Evolutionary conservation across 1,140 invertebrate species (phyloP), one percentile per base, ranked within the genome.

Genomic region (Carposina sasakii): DNA sequence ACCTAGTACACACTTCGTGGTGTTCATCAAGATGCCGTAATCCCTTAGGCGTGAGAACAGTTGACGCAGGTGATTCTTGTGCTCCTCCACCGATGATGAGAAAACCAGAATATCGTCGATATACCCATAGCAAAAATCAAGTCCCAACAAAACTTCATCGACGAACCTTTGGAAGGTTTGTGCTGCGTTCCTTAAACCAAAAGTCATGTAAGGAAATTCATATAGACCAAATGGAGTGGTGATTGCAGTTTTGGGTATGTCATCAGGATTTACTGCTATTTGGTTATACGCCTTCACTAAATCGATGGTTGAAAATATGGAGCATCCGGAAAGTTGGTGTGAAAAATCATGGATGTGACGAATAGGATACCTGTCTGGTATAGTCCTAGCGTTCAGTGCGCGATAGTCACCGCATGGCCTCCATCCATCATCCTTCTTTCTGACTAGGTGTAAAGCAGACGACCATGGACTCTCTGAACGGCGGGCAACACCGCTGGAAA

Each of bases 101-200:
- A 63, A 77, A 1, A 88, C 55, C 3, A 89, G 57, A 12, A 89
- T 75, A 48, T 88, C 88, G 54, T 89, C 88, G 0, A 89, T 39
- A 53, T 87, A 89, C 0, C 61, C 39, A 73, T 60, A 51, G 15
- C 28, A 54, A 44, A 76, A 86, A 28, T 66, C 57, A 6, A 76
- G 56, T 10, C 63, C 81, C 20, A 54, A 8, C 1, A 87, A 54
- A 1, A 86, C 64, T 21, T 73, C 39, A 56, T 86, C 70, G 41
- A 88, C 87, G 17, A 84, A 73, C 12, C 87, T 48, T 60, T 88
- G 82, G 54, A 88, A 89, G 2, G 76, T 82, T 19, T 83, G 71
- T 6, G 73, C 72, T n/a, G 83, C 82, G 56, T 85, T 86, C 15
- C 57, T 49, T 20, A 87, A 58, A 12, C 87, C 85, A 47, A 87